phyloP scores from a whole-genome alignment of 2,888 invertebrate species.

The Caenorhabditis sp. region DNA sequence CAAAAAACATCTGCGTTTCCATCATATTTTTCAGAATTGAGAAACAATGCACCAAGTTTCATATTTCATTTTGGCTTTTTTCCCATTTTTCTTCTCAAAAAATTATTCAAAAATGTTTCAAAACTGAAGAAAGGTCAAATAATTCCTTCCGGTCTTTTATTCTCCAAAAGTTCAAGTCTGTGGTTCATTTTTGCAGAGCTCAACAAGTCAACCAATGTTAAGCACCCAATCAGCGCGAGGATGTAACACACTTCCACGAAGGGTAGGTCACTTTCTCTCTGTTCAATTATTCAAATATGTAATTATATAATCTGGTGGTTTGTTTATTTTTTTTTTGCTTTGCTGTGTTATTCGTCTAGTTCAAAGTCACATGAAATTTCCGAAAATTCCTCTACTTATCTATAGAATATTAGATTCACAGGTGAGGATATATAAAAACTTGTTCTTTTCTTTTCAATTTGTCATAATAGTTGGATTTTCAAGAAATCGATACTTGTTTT shows the following conservation, averaged over 20 bases:
- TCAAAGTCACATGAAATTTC: neutral
- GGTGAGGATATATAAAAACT: neutral
- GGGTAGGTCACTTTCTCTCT: slow-evolving; percentile 18
- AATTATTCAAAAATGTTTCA: neutral
- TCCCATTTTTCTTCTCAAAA: neutral
- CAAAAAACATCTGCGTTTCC: no score
- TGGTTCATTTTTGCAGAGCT: slow-evolving; percentile 19
- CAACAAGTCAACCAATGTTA: slow-evolving; percentile 43
- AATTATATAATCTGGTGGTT: neutral
- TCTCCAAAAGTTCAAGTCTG: no score
- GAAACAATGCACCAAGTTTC: no score
- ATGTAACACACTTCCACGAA: slow-evolving; percentile 28
- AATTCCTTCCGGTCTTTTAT: no score
- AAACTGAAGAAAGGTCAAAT: no score
- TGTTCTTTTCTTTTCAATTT: neutral
- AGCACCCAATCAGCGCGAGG: slow-evolving; percentile 32
- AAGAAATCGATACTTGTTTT: neutral
- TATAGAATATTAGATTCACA: neutral
- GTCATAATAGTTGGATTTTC: neutral
- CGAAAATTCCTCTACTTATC: neutral
- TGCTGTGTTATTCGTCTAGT: neutral
- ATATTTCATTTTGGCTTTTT: neutral
- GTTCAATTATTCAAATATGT: neutral
- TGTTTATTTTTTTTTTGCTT: neutral
- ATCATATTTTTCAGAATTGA: no score